phyloP scores from a whole-genome alignment of 1,140 invertebrate species.

The Euglossa dilemma region DNA sequence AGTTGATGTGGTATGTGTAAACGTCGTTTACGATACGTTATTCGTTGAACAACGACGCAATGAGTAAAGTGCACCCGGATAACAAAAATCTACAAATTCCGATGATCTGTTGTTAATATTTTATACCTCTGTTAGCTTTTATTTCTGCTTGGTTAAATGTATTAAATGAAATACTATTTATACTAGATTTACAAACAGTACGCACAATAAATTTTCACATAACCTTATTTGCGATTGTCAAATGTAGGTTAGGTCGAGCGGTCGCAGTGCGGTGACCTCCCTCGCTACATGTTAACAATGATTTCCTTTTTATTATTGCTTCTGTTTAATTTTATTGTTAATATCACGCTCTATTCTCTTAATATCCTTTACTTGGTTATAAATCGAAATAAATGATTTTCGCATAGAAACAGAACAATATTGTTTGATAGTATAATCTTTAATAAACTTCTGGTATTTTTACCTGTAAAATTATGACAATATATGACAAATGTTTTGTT shows the following conservation, averaged over 20 bases:
- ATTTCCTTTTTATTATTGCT: conserved; percentile 49
- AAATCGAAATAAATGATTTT: conserved; percentile 3
- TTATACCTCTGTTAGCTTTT: neutral
- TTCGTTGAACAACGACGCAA: conserved; percentile 68
- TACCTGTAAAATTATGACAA: neutral
- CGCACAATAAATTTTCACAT: conserved; percentile 54
- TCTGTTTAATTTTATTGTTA: conserved; percentile 41
- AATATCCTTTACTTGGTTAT: neutral
- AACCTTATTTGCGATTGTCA: conserved; percentile 70
- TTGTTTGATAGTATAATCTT: conserved; percentile 4
- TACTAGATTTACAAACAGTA: conserved; percentile 33
- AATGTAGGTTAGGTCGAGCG: conserved; percentile 76
- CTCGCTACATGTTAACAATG: conserved; percentile 53
- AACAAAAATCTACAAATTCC: conserved; percentile 47
- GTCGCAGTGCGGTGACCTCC: conserved; percentile 72
- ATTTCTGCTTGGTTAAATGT: neutral
- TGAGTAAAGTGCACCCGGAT: conserved; percentile 61
- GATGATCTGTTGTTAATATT: conserved; percentile 32
- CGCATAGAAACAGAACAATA: conserved; percentile 5
- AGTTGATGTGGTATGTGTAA: conserved; percentile 69
- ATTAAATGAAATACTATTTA: conserved; percentile 5
- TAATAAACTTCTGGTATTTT: neutral
- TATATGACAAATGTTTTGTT: neutral
- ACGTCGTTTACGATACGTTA: conserved; percentile 48
- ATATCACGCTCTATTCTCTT: neutral